Conservation (phyloP, 2,797 vertebrate genomes). For the Alcedo quadribrachys region DNA sequence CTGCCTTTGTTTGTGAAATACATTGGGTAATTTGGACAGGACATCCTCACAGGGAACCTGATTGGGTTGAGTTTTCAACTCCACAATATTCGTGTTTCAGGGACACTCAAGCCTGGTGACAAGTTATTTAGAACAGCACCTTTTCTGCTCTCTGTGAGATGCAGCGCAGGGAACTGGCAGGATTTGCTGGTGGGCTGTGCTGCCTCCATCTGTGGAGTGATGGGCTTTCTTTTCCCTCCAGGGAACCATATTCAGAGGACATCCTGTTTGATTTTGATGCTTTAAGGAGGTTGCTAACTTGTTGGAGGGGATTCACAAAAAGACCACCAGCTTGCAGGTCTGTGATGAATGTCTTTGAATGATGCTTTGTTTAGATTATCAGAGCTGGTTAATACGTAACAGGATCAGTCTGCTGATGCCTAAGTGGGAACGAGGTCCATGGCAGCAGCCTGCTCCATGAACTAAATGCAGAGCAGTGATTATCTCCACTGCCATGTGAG, state of each 20-base stretch:
- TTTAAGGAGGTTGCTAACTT: not conserved
- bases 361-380: not conserved
- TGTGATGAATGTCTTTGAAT: not conserved
- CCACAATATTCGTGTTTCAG: not conserved
- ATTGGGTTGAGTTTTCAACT: not conserved
- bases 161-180: accelerated
- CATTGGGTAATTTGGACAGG: not conserved
- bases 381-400: slow-evolving; percentile 32
- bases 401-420: not conserved
- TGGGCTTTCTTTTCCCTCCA: not conserved
- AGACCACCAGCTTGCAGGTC: not conserved
- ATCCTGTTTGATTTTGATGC: not conserved
- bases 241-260: not conserved
- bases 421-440: not conserved
- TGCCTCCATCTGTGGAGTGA: accelerated
- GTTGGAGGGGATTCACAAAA: not conserved
- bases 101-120: not conserved
- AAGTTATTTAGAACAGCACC: not conserved
- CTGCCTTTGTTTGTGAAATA: not conserved
- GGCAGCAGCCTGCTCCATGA: not conserved
- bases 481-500: not conserved
- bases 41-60: not conserved
- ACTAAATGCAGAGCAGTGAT: not conserved
- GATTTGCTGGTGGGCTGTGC: not conserved
- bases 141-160: not conserved